These are phyloP conservation scores for Mantis religiosa DNA, from an alignment of 2,888 invertebrate genomes.

Conservation along the genomic window DNA sequence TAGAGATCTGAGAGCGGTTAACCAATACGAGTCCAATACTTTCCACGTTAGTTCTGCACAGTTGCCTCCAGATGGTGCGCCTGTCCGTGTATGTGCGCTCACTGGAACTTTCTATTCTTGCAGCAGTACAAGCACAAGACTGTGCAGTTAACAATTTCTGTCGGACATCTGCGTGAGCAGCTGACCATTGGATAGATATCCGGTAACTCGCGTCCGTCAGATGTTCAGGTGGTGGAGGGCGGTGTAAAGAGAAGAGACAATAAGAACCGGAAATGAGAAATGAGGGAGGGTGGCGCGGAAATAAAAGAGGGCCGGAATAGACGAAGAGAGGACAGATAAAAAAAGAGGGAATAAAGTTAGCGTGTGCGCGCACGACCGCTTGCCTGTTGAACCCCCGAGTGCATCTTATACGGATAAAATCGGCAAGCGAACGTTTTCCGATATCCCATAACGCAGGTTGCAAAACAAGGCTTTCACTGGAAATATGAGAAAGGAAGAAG, in stretches of 20 bases:
- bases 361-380: neutral
- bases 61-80: conserved; percentile 24
- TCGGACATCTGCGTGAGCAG: neutral
- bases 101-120: neutral
- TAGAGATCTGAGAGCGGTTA: conserved; percentile 16
- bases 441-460: neutral
- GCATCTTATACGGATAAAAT: neutral
- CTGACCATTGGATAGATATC: neutral
- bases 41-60: conserved; percentile 28
- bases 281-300: neutral
- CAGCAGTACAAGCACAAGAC: neutral
- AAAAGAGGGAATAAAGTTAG: neutral
- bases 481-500: neutral
- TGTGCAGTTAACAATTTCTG: neutral
- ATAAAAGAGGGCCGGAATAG: neutral
- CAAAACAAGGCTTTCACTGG: neutral
- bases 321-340: neutral
- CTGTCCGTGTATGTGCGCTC: neutral
- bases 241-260: neutral
- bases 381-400: neutral
- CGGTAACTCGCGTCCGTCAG: neutral
- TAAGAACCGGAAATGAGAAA: neutral
- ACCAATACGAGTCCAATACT: conserved; percentile 27
- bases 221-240: neutral
- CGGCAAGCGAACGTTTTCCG: neutral